Percentiles rank a stretch among this genome's conserved stretches.
Evolutionary conservation across 1,140 invertebrate species (phyloP).

Genomic region (Harpegnathos saltator): DNA sequence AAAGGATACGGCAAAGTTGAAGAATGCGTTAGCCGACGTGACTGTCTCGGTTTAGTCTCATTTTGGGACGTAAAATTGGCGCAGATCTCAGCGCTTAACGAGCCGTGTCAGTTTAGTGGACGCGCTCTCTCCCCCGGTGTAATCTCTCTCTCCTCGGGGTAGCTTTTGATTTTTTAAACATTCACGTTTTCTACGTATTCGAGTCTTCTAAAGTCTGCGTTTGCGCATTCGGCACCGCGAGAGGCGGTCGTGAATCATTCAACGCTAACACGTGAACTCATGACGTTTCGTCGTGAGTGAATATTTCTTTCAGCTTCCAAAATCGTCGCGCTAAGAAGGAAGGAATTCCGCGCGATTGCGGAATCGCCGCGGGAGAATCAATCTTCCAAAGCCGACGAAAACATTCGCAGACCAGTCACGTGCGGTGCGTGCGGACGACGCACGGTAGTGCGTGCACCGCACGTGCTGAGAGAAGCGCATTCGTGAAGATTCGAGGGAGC

Average conservation of each 20-base stretch:
- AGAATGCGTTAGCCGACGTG: conserved; percentile 5
- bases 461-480: conserved; percentile 48
- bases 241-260: too few species aligned
- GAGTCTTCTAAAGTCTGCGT: neutral
- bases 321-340: too few species aligned
- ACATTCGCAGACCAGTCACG: conserved; percentile 32
- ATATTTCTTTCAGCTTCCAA: too few species aligned
- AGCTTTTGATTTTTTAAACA: neutral
- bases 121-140: neutral
- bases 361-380: neutral
- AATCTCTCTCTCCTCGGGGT: neutral
- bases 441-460: conserved; percentile 28
- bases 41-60: conserved; percentile 4
- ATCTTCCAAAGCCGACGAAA: neutral
- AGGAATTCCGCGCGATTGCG: too few species aligned
- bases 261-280: too few species aligned
- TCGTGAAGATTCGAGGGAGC: conserved; percentile 57
- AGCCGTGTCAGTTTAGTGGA: neutral
- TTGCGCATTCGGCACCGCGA: too few species aligned
- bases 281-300: too few species aligned
- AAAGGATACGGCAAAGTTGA: conserved; percentile 2
- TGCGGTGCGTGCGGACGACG: neutral
- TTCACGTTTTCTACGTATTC: neutral
- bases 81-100: neutral
- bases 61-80: neutral